Base-by-base conservation (phyloP, 2,888 invertebrate genomes). In the Achlya flavicornis region DNA sequence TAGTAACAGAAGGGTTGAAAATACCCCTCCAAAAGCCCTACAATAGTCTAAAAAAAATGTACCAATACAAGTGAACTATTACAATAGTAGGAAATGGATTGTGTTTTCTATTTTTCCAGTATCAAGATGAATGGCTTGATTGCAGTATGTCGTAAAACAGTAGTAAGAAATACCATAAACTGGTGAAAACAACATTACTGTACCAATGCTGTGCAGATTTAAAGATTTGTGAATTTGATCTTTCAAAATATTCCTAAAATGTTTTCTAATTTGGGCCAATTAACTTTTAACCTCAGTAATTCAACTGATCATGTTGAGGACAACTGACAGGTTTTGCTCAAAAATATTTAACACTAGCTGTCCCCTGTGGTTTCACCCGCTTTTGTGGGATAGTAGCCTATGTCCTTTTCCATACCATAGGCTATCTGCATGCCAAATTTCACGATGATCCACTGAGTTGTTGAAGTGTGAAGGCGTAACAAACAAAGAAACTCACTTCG, bases 61-160 rank as follows among this genome's bases (percentile, higher is more conserved):
- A 19, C 10, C 10, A 53, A 53, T 8, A 53, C 3, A 19, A 53
- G 3, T 19, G 8, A 53, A 19, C 16, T 48, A 57, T 16, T 58
- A 77, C 83, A 83, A 83, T 83, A 69, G 72, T 80, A 79, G 83
- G 83, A 84, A 74, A 69, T 73, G 67, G 68, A 66, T 67, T 66
- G 70, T 72, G 68, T 72, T 78, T 78, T 76, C 77, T 79, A 74
- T 80, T 81, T 79, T 71, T 48, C 60, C 64, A 63, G 64, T 57
- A 46, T 64, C 33, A 19, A 26, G 11, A 5, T 41, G 59, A 59
- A 60, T 41, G 60, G 14, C 8, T 59, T 84, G 86, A 87, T 87
- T 86, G 81, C 79, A 67, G 72, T 74, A 74, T 74, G 78, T 84
- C 85, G 83, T 87, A 83, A 86, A 85, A 81, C 61, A 38, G 63